Percentiles rank a stretch among this genome's conserved stretches.
phyloP scores from a whole-genome alignment of 2,797 vertebrate genomes.

The Liparis tanakae region DNA sequence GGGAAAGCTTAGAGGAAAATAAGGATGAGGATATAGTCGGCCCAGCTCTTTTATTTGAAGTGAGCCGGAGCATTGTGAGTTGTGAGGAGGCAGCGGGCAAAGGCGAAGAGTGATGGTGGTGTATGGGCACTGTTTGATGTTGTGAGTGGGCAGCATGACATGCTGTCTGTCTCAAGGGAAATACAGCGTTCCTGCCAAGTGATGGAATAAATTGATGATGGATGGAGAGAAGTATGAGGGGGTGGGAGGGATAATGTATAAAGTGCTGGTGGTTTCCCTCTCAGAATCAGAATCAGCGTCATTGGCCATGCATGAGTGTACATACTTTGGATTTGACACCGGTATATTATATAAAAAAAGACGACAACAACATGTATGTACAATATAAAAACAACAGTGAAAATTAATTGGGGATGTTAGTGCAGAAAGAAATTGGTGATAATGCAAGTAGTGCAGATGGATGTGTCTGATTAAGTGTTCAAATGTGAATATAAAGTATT shows the following conservation, averaged over 20 bases:
- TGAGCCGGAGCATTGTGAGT: slow-evolving; percentile 65
- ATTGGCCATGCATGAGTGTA: no score
- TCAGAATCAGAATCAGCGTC: no score
- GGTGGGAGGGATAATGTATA: slow-evolving; percentile 20
- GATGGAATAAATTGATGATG: slow-evolving; percentile 62
- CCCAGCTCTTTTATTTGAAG: slow-evolving; percentile 62
- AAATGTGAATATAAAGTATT: slow-evolving; percentile 26
- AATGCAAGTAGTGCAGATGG: no score
- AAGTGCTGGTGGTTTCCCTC: slow-evolving; percentile 14
- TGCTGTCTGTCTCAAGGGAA: slow-evolving; percentile 68
- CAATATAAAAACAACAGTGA: no score
- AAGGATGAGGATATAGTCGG: slow-evolving; percentile 37
- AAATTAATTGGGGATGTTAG: no score
- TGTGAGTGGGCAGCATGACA: slow-evolving; percentile 74
- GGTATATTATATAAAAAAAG: no score
- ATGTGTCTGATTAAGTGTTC: no score
- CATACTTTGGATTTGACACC: no score
- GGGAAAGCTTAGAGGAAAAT: slow-evolving; percentile 44
- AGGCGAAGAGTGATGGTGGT: slow-evolving; percentile 50
- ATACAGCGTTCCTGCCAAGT: slow-evolving; percentile 62
- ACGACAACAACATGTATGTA: no score
- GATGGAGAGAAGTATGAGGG: slow-evolving; percentile 26
- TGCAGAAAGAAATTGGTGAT: no score
- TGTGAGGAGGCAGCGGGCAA: slow-evolving; percentile 60
- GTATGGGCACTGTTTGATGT: slow-evolving; percentile 69